These are phyloP conservation scores for Hippocampus mohnikei DNA, from an alignment of 2,113 vertebrate genomes.

Conservation along the genomic window DNA sequence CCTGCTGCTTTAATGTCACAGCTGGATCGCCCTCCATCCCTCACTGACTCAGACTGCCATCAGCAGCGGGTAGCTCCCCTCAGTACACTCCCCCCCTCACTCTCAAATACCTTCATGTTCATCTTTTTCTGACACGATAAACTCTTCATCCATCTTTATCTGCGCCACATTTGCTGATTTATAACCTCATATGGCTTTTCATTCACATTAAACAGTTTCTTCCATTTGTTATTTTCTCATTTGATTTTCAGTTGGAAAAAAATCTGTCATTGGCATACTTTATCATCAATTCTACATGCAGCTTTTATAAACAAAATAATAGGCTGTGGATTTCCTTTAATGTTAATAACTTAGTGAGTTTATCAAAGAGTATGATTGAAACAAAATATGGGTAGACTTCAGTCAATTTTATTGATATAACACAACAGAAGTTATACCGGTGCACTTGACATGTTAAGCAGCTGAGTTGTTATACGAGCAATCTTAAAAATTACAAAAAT, in stretches of 20 bases:
- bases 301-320: neutral
- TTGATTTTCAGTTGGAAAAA: neutral
- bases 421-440: neutral
- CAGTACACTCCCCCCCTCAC: constrained; percentile 42
- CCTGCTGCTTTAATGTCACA: constrained; percentile 99
- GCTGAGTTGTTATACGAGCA: neutral
- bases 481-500: neutral
- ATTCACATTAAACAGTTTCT: neutral
- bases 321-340: neutral
- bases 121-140: constrained; percentile 9
- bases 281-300: neutral
- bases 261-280: neutral
- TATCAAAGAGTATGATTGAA: neutral
- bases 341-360: neutral
- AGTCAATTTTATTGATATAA: too few species aligned
- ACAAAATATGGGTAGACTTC: too few species aligned
- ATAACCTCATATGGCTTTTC: neutral
- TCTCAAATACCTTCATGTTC: constrained; percentile 25
- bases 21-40: constrained; percentile 93
- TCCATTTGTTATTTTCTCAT: neutral
- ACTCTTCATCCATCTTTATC: neutral
- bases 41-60: constrained; percentile 81
- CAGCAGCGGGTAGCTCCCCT: constrained; percentile 67
- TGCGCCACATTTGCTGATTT: neutral
- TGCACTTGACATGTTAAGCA: neutral